Conservation (phyloP, 1,140 invertebrate genomes). For the roundworm (Caenorhabditis elegans) region WBcel235 BX284602.5:3912501-3913000, state of each 20-base stretch:
- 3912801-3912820: neutral
- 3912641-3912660: slow-evolving; percentile 7
- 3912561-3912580: too few relatives aligned
- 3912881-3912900: slow-evolving; percentile 41
- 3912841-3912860: too few relatives aligned
- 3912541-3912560: too few relatives aligned
- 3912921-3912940: slow-evolving; percentile 31
- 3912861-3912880: too few relatives aligned
- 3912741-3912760: slow-evolving; percentile 35
- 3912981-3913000: slow-evolving; percentile 40
- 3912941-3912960: slow-evolving; percentile 23
- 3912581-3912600: too few relatives aligned
- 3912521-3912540: too few relatives aligned
- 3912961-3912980: slow-evolving; percentile 33
- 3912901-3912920: slow-evolving; percentile 34
- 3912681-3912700: slow-evolving; percentile 34
- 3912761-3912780: slow-evolving; percentile 44
- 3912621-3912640: too few relatives aligned
- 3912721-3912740: neutral
- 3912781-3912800: slow-evolving; percentile 22
- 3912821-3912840: neutral
- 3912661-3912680: slow-evolving; percentile 8
- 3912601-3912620: too few relatives aligned
- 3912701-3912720: slow-evolving; percentile 9
- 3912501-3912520: too few relatives aligned